A percentile compares a stretch with the other conserved stretches of the same genome.
phyloP scores from a whole-genome alignment of 2,888 invertebrate species.

The Rhagonycha lutea region DNA sequence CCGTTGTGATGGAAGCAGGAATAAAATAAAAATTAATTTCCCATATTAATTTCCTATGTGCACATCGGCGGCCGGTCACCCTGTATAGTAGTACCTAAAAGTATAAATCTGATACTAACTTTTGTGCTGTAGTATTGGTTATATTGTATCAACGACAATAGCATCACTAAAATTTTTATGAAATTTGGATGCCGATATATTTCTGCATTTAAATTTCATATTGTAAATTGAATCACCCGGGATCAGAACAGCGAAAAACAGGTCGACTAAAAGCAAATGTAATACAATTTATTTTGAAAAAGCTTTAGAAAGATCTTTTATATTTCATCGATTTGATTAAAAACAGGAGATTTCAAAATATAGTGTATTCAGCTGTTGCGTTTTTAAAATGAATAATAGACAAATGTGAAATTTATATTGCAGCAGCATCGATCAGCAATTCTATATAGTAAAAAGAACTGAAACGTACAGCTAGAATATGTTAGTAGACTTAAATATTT shows the following conservation, averaged over 20 bases:
- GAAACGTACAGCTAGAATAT: background rate
- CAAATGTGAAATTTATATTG: background rate
- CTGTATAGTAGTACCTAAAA: no score
- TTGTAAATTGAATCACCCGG: constrained; percentile 28
- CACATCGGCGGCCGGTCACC: no score
- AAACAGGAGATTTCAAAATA: constrained; percentile 10
- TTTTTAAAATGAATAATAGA: constrained; percentile 5
- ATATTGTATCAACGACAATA: constrained; percentile 8
- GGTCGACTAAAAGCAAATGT: constrained; percentile 29
- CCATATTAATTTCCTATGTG: no score
- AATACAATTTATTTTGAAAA: constrained; percentile 23
- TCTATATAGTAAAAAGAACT: background rate
- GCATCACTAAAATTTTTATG: constrained; percentile 13
- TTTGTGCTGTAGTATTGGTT: constrained; percentile 9
- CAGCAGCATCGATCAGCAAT: background rate
- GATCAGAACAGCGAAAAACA: constrained; percentile 28
- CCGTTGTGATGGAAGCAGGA: no score
- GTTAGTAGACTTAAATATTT: background rate
- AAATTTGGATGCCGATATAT: constrained; percentile 21
- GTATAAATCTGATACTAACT: background rate
- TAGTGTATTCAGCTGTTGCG: constrained; percentile 22
- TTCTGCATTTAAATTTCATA: constrained; percentile 30
- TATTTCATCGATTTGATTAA: constrained; percentile 28
- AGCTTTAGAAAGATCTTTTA: constrained; percentile 17
- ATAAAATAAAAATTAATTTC: no score